Percentiles rank a stretch among this genome's conserved stretches.
phyloP scores from a whole-genome alignment of 2,888 invertebrate species.

The Andricus quercusramuli region DNA sequence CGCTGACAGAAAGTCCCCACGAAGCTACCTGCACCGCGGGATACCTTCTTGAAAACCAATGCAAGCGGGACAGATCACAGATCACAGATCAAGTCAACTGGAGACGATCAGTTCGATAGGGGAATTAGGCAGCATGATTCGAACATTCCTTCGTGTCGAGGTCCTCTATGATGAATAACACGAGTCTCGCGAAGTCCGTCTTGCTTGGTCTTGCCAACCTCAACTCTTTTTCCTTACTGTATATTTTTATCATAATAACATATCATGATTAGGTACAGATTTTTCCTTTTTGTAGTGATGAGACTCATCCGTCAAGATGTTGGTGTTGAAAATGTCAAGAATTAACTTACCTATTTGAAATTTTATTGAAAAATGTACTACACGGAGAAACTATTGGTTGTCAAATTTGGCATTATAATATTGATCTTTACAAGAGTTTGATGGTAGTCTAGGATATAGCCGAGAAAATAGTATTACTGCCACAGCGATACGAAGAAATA shows the following conservation, averaged over 20 bases:
- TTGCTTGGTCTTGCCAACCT: constrained; percentile 8
- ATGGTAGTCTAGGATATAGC: no score
- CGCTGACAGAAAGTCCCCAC: constrained; percentile 67
- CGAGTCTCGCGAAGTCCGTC: constrained; percentile 47
- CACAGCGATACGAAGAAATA: no score
- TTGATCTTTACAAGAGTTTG: no score
- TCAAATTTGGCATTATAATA: no score
- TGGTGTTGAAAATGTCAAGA: no score
- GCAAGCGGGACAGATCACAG: constrained; percentile 63
- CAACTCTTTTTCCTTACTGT: neutral
- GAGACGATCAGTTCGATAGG: constrained; percentile 64
- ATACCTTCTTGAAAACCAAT: constrained; percentile 59
- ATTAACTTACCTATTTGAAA: no score
- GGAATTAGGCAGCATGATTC: constrained; percentile 75
- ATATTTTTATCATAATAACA: neutral
- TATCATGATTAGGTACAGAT: neutral
- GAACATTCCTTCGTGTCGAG: constrained; percentile 68
- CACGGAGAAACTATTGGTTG: no score
- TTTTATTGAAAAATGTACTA: no score
- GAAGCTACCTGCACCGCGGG: constrained; percentile 68
- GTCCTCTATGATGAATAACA: constrained; percentile 57
- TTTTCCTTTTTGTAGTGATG: neutral
- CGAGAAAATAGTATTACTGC: no score
- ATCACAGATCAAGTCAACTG: constrained; percentile 59
- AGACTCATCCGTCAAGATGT: no score